These are phyloP conservation scores for Drosophila stalkeri DNA, from an alignment of 2,888 invertebrate species.

Conservation along the genomic window DNA sequence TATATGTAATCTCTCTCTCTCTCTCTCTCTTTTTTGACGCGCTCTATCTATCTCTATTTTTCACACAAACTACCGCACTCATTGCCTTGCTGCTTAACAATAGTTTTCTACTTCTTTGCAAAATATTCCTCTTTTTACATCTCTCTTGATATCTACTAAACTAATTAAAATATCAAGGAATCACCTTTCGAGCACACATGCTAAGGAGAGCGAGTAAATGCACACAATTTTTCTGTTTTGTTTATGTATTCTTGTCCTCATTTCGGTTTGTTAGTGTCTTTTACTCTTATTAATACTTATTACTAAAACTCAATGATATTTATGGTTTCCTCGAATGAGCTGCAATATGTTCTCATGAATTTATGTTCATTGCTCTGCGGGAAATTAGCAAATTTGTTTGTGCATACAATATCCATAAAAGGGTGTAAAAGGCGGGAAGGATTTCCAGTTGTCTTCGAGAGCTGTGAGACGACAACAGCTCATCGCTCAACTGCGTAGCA, in stretches of 20 bases:
- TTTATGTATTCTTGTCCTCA: background rate
- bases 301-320: slow-evolving; percentile 9
- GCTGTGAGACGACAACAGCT: background rate
- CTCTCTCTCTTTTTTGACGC: background rate
- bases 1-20: too few species aligned
- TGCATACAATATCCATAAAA: slow-evolving; percentile 3
- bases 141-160: background rate
- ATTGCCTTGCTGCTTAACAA: too few species aligned
- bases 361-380: slow-evolving; percentile 17
- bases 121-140: background rate
- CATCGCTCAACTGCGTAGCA: background rate
- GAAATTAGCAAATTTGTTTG: slow-evolving; percentile 3
- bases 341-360: slow-evolving; percentile 20
- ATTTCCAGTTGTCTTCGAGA: slow-evolving; percentile 3
- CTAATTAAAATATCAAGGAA: background rate
- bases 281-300: background rate
- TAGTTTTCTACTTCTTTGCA: background rate
- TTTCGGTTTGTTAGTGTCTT: background rate
- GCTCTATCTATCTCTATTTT: background rate
- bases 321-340: slow-evolving; percentile 14
- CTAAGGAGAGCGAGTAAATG: background rate
- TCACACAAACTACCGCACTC: too few species aligned
- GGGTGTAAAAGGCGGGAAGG: background rate
- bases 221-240: background rate
- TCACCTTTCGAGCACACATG: background rate